Evolutionary conservation across 2,888 invertebrate genomes (phyloP).

Genomic region (Trichopria drosophilae): DNA sequence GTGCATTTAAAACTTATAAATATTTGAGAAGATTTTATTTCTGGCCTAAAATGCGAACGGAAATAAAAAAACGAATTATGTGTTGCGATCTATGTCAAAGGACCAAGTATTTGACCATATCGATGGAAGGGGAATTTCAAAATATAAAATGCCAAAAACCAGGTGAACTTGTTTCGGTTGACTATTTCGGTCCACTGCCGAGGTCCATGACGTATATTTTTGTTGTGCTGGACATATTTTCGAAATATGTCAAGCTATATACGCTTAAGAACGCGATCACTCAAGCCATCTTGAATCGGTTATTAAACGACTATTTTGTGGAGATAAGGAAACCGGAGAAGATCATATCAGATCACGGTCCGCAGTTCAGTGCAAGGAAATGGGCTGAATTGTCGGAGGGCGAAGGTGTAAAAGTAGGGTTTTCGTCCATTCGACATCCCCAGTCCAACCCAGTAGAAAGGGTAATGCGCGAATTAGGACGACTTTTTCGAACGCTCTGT

Average conservation of each 20-base stretch:
- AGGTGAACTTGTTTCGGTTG: slow-evolving; percentile 9
- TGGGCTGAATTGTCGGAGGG: neutral
- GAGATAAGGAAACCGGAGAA: neutral
- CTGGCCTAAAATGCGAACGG: too few species aligned
- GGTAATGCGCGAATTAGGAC: neutral
- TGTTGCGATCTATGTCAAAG: too few species aligned
- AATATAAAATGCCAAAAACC: neutral
- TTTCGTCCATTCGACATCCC: neutral
- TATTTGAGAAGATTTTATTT: too few species aligned
- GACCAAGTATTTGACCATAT: neutral
- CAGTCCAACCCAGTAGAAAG: slow-evolving; percentile 28
- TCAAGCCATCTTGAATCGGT: neutral
- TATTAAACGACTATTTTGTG: neutral
- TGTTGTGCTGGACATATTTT: too few species aligned
- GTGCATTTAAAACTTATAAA: too few species aligned
- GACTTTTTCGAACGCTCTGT: neutral
- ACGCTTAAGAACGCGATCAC: slow-evolving; percentile 10
- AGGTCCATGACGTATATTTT: slow-evolving; percentile 10
- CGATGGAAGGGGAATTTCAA: slow-evolving; percentile 3
- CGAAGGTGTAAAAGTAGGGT: neutral
- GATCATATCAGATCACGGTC: neutral
- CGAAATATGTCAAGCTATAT: slow-evolving; percentile 7
- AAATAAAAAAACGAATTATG: too few species aligned
- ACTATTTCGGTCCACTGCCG: slow-evolving; percentile 16
- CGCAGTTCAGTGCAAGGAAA: too few species aligned